These are phyloP conservation scores for Tipula confusa DNA, from an alignment of 2,888 invertebrate species.

Conservation along the genomic window DNA sequence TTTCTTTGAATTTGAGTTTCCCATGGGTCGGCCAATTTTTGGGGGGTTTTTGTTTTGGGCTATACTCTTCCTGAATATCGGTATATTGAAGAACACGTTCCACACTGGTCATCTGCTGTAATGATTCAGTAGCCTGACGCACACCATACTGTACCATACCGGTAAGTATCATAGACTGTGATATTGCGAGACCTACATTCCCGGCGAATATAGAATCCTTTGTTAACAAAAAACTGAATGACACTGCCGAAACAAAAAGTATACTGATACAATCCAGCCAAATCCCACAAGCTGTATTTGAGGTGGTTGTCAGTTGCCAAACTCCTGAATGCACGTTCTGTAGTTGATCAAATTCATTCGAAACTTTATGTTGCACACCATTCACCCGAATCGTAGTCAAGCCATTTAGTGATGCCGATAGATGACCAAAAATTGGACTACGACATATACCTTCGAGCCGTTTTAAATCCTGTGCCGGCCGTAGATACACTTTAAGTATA, in stretches of 20 bases:
- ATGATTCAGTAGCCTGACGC: slow-evolving; percentile 65
- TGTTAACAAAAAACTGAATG: slow-evolving; percentile 59
- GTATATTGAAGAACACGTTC: slow-evolving; percentile 69
- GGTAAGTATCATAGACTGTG: slow-evolving; percentile 63
- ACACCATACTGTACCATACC: slow-evolving; percentile 69
- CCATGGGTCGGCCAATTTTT: slow-evolving; percentile 67
- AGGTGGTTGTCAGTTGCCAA: slow-evolving; percentile 47
- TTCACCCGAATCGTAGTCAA: slow-evolving; percentile 82
- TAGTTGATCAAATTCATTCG: slow-evolving; percentile 67
- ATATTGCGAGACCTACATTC: slow-evolving; percentile 66
- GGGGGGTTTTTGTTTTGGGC: slow-evolving; percentile 52
- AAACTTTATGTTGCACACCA: slow-evolving; percentile 62
- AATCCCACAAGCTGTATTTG: slow-evolving; percentile 62
- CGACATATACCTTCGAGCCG: slow-evolving; percentile 69
- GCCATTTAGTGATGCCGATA: slow-evolving; percentile 81
- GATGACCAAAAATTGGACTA: slow-evolving; percentile 88
- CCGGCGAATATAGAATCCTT: slow-evolving; percentile 58
- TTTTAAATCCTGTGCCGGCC: slow-evolving; percentile 70
- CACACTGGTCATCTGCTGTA: slow-evolving; percentile 68
- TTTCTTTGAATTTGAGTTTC: slow-evolving; percentile 53
- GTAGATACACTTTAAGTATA: slow-evolving; percentile 63
- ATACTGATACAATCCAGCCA: slow-evolving; percentile 69
- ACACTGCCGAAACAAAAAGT: slow-evolving; percentile 60
- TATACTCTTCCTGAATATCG: slow-evolving; percentile 58
- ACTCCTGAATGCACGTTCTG: slow-evolving; percentile 56